Evolutionary conservation across 2,888 invertebrate genomes (phyloP), one percentile per base, ranked within the genome.

Genomic region (Cataglyphis albicans): DNA sequence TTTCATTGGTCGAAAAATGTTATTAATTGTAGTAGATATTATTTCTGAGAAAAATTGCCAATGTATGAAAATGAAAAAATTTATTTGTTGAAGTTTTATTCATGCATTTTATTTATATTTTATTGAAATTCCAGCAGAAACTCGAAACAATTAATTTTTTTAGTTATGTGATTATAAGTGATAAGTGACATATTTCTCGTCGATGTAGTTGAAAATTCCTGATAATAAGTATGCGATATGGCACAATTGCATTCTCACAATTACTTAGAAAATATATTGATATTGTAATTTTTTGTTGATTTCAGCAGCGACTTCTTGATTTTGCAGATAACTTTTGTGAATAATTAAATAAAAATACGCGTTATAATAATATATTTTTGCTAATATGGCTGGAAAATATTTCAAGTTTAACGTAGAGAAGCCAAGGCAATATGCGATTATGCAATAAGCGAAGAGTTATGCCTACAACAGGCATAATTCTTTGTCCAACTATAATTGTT

Each of bases 91-190:
- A 57, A 21, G 0, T 57, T 7, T 3, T 21, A 52, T 48, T 64
- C 10, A 35, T n/a, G 25, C 12, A 48, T 7, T n/a, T 48, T 48
- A 18, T n/a, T 18, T 52, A 7, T 44, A 44, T 75, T 44, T 75
- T 35, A 29, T 38, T 25, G 21, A 63, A 1, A 12, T 18, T 15
- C 0, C 10, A 61, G 29, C 10, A 12, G 3, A 64, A 63, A 48
- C 25, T 75, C 18, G 32, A 32, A 21, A 44, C 12, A 48, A 38
- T 65, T 67, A 41, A 55, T 76, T 35, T 67, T 64, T 25, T 21
- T 0, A 38, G n/a, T 57, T n/a, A 7, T 29, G 1, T 38, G 7
- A 57, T 41, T 29, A 41, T 18, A 15, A 65, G 3, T 35, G 35
- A 64, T 1, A 9, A 52, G 18, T 57, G 55, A 76, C 41, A 18